Conservation (phyloP, 2,113 vertebrate species). For the Oplegnathus fasciatus region DNA sequence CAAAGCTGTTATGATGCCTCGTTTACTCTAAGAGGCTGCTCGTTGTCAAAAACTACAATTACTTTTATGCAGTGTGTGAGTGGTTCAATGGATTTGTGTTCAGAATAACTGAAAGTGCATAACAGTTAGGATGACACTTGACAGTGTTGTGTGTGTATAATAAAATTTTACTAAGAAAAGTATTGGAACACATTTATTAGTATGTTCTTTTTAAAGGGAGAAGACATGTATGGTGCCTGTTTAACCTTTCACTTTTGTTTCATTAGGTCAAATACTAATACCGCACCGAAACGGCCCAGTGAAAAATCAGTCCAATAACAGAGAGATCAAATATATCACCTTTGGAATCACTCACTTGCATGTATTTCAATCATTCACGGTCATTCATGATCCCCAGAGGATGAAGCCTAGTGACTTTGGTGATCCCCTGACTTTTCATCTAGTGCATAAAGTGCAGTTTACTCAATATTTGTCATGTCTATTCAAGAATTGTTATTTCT, state of each 20-base stretch:
- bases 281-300: too few species aligned
- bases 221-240: background rate
- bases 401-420: background rate
- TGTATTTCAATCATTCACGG: background rate
- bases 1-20: conserved; percentile 52
- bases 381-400: background rate
- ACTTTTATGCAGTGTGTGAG: conserved; percentile 21
- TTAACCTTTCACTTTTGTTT: background rate
- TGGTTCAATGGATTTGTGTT: conserved; percentile 15
- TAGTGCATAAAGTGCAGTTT: too few species aligned
- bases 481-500: background rate
- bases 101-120: background rate
- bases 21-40: conserved; percentile 41
- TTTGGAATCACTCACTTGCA: background rate
- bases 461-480: background rate
- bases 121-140: background rate
- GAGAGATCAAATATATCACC: background rate
- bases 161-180: background rate
- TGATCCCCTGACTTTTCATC: too few species aligned
- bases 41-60: conserved; percentile 48
- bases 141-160: background rate
- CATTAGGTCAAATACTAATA: background rate
- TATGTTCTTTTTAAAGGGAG: background rate
- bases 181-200: background rate
- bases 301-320: background rate